Base-by-base conservation (phyloP, 2,113 vertebrate genomes). In the Panthera uncia region DNA sequence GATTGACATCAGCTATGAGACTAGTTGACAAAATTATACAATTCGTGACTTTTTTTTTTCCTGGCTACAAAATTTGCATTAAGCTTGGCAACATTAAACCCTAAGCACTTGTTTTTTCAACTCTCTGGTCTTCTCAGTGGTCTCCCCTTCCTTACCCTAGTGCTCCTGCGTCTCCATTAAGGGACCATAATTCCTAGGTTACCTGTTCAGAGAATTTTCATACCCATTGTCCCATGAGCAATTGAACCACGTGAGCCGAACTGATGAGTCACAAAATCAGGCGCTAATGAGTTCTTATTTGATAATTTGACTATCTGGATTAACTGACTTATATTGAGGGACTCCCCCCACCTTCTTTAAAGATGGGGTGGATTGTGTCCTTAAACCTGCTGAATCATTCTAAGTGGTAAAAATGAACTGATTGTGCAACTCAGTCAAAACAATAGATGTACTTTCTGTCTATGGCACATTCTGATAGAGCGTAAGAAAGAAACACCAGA, bases 251-350 rank as follows among this genome's bases (percentile, higher is more conserved):
- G 18, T 94, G 50, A 66, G 33, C 52, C 68, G 93, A 85, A 88
- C 61, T 89, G 21, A 90, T 10, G 86, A 73, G 16, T 81, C 15
- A 94, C 57, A 90, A 90, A 96, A 85, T 93, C 50, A 78, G 61
- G 23, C 41, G 41, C 74, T 89, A 65, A 80, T 93, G 66, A 82
- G 31, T 81, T 95, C 82, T n/a, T 87, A 8, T 80, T 96, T 83
- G 27, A 91, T 81, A 89, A 94, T 96, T 84, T 82, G 83, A 78
- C 95, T 92, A 89, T 93, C 52, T 97, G n/a, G n/a, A 74, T 87
- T 91, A 87, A 36, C 55, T 74, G 69, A 63, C 27, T 61, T 92
- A n/a, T 82, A 36, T 36, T 69, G 76, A 92, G 36, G 16, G 8
- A 78, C 7, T 83, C 73, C 12, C 50, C 1, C 4, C 16, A 12